phyloP scores from a whole-genome alignment of 1,140 invertebrate species.

The Polypedilum pembai region DNA sequence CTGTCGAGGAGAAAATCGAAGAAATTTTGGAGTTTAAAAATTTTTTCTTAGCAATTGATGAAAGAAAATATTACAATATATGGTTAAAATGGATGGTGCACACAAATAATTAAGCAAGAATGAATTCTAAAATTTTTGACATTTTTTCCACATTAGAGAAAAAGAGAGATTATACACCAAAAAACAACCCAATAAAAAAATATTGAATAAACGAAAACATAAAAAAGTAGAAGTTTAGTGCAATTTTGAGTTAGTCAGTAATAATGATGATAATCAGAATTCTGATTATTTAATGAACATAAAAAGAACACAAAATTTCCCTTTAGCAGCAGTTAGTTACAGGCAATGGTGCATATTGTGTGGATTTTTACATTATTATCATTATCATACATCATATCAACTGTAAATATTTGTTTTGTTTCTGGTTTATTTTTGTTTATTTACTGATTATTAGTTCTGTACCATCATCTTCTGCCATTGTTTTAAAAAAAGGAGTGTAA shows the following conservation, averaged over 20 bases:
- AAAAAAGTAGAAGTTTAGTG: not conserved
- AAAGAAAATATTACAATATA: no score
- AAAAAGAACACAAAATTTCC: not conserved
- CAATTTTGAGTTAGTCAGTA: not conserved
- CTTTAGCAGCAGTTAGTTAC: constrained; percentile 12
- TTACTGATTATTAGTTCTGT: not conserved
- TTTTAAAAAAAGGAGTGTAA: no score
- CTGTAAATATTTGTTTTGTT: not conserved
- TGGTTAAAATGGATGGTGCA: no score
- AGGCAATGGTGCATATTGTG: not conserved
- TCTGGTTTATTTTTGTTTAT: not conserved
- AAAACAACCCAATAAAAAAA: no score
- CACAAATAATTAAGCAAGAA: no score
- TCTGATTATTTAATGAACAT: not conserved
- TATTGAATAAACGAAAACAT: not conserved
- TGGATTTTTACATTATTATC: not conserved
- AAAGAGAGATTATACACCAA: no score
- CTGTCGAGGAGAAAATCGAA: constrained; percentile 3
- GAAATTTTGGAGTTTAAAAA: not conserved
- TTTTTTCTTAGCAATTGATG: not conserved
- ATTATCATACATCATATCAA: not conserved
- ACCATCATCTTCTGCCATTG: not conserved
- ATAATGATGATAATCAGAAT: not conserved
- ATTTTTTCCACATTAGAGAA: no score
- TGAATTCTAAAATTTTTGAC: no score